Evolutionary conservation across 1,140 invertebrate genomes (phyloP).

Genomic region (Chironomus tepperi): DNA sequence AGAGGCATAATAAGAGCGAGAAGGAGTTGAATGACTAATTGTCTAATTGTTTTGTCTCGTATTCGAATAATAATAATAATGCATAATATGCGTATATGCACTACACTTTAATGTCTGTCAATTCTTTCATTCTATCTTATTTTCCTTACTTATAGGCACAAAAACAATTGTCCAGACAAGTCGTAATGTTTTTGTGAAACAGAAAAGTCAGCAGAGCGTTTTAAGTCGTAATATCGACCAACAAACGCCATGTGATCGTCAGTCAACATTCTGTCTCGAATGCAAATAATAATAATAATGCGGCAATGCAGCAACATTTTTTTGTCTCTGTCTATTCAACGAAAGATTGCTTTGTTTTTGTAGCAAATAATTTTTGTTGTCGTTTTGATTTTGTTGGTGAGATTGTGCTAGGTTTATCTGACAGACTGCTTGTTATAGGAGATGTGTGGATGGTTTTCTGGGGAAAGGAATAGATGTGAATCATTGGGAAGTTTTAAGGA

Average conservation of each 20-base stretch:
- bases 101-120: no score
- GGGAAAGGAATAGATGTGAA: no score
- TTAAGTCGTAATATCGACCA: not conserved
- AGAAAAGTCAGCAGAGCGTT: not conserved
- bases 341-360: no score
- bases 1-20: not conserved
- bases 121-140: no score
- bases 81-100: not conserved
- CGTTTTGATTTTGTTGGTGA: no score
- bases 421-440: no score
- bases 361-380: no score
- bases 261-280: not conserved
- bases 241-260: not conserved
- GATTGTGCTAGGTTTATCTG: no score
- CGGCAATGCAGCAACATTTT: no score
- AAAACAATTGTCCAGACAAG: not conserved
- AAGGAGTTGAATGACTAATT: conserved; percentile 2
- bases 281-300: not conserved
- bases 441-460: no score
- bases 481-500: no score
- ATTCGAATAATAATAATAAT: not conserved
- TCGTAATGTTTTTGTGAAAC: not conserved
- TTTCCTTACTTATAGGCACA: not conserved
- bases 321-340: no score
- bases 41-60: conserved; percentile 22